phyloP scores from a whole-genome alignment of 92 coral and sea anemone genomes.

The Epizoanthus stellaris region DNA sequence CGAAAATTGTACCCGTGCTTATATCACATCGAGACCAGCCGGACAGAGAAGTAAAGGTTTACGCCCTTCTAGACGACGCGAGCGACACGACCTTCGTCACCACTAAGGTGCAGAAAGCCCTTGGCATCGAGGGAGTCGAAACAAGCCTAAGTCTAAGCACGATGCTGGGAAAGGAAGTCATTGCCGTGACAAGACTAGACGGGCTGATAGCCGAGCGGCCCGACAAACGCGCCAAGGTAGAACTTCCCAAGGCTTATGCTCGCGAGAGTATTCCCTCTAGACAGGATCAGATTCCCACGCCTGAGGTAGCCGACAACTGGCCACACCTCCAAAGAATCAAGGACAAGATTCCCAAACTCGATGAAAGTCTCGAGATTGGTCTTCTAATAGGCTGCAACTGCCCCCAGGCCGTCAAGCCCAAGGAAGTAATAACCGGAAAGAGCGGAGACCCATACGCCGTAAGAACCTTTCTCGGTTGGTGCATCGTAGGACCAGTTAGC shows the following conservation, averaged over 20 bases:
- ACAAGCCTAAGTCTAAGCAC: constrained; percentile 28
- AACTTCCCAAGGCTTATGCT: constrained; percentile 38
- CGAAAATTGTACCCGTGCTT: constrained; percentile 23
- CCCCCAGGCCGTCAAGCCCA: constrained; percentile 56
- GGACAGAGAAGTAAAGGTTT: constrained; percentile 4
- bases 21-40: constrained; percentile 7
- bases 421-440: constrained; percentile 60
- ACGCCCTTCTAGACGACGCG: constrained; percentile 44
- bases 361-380: constrained; percentile 49
- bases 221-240: constrained; percentile 30
- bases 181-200: background rate
- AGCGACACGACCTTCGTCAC: constrained; percentile 48
- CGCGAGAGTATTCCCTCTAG: constrained; percentile 60
- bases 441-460: constrained; percentile 62
- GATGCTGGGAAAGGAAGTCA: constrained; percentile 16
- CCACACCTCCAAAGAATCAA: constrained; percentile 50
- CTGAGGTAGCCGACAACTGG: constrained; percentile 57
- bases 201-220: constrained; percentile 18
- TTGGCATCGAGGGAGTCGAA: constrained; percentile 24
- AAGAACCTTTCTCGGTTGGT: constrained; percentile 60
- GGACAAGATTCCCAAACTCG: constrained; percentile 34
- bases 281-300: constrained; percentile 66
- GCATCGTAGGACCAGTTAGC: constrained; percentile 61
- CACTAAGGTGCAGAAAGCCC: background rate
- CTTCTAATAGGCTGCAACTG: constrained; percentile 69